Percentiles rank a stretch among this genome's conserved stretches.
Evolutionary conservation across 2,888 invertebrate species (phyloP).

Genomic region (Magallana nippona): DNA sequence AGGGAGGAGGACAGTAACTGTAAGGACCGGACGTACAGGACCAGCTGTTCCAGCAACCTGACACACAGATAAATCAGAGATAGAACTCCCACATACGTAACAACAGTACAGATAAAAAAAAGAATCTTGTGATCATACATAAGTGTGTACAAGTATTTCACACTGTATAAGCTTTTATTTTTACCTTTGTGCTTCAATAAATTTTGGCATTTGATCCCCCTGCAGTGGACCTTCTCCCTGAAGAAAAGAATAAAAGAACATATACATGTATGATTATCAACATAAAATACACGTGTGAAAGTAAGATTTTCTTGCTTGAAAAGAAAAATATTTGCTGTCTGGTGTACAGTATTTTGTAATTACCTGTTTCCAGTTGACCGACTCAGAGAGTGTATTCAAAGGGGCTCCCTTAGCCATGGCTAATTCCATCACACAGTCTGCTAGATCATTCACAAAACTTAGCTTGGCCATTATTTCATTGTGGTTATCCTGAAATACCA

Average conservation of each 20-base stretch:
- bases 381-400: slow-evolving; percentile 74
- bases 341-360: not conserved
- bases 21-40: slow-evolving; percentile 92
- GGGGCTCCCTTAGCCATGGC: slow-evolving; percentile 81
- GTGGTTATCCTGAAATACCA: slow-evolving; percentile 88
- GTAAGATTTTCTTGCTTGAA: too few relatives aligned
- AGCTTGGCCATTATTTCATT: slow-evolving; percentile 97
- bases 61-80: slow-evolving; percentile 28
- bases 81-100: not conserved
- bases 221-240: slow-evolving; percentile 56
- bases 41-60: slow-evolving; percentile 88
- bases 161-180: not conserved
- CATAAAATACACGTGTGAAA: too few relatives aligned
- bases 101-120: not conserved
- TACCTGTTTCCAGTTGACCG: slow-evolving; percentile 63
- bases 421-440: slow-evolving; percentile 94
- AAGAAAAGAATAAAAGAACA: slow-evolving; percentile 24
- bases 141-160: not conserved
- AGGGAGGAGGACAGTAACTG: slow-evolving; percentile 97
- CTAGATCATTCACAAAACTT: slow-evolving; percentile 96
- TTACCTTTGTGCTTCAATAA: slow-evolving; percentile 62
- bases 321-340: too few relatives aligned
- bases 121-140: not conserved
- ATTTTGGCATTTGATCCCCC: slow-evolving; percentile 54
- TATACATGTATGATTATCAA: not conserved